Evolutionary conservation across 1,140 invertebrate genomes (phyloP).

Genomic region (Zaprionus gabonicus): DNA sequence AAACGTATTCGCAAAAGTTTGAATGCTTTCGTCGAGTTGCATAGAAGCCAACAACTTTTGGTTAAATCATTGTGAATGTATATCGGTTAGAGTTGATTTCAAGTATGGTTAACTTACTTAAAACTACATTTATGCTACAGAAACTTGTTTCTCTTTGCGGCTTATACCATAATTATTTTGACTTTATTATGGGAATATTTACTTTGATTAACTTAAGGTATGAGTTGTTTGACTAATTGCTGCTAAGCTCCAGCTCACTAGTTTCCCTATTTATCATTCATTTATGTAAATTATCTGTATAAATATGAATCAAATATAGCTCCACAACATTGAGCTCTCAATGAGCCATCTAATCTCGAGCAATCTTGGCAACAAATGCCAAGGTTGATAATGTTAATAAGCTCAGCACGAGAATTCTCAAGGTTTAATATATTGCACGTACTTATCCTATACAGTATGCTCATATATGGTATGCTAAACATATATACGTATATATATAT

Average conservation of each 20-base stretch:
- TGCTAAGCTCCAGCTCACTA: not conserved
- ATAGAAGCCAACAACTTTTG: constrained; percentile 36
- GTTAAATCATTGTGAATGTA: constrained; percentile 31
- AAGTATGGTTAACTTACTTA: constrained; percentile 32
- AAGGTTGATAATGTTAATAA: constrained; percentile 71
- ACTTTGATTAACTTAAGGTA: not conserved
- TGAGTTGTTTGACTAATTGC: not conserved
- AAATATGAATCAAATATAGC: constrained; percentile 15
- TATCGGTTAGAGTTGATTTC: constrained; percentile 29
- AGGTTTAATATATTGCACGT: constrained; percentile 67
- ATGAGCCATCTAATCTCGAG: constrained; percentile 66
- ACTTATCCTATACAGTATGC: constrained; percentile 56
- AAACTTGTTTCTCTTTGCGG: not conserved
- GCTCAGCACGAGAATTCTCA: constrained; percentile 44
- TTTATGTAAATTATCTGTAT: not conserved
- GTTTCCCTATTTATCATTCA: not conserved
- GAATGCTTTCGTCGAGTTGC: constrained; percentile 45
- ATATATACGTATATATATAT: not conserved
- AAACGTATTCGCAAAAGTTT: constrained; percentile 36
- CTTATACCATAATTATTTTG: not conserved
- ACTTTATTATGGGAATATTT: not conserved
- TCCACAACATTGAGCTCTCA: constrained; percentile 39
- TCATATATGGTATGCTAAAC: constrained; percentile 6
- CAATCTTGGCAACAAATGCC: constrained; percentile 55
- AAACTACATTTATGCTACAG: not conserved